Evolutionary conservation across 2,113 vertebrate species (phyloP).

Genomic region (Symphodus melops): DNA sequence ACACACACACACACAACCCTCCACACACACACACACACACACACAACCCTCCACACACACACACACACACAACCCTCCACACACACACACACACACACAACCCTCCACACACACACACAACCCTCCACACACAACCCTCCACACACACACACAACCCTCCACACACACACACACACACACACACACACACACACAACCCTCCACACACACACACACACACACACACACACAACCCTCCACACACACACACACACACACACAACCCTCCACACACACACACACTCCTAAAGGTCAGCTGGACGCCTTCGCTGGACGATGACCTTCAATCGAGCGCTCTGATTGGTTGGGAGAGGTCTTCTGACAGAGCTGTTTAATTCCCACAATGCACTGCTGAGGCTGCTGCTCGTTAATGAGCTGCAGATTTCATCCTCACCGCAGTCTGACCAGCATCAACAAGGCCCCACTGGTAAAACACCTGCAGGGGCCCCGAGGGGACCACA

Average conservation of each 20-base stretch:
- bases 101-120: no score
- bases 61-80: no score
- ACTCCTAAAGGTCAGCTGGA: constrained; percentile 44
- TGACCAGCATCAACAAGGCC: neutral
- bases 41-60: no score
- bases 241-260: neutral
- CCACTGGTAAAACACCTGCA: neutral
- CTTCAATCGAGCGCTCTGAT: constrained; percentile 35
- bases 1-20: no score
- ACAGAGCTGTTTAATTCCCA: constrained; percentile 30
- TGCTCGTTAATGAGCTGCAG: neutral
- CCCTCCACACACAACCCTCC: no score
- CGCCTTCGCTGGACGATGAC: neutral
- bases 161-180: no score
- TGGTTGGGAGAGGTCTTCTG: constrained; percentile 11
- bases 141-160: no score
- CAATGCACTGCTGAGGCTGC: constrained; percentile 1
- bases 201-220: neutral
- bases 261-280: neutral
- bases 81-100: no score
- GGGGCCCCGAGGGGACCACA: neutral
- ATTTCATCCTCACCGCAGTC: neutral
- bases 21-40: no score
- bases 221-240: neutral
- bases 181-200: no score